Evolutionary conservation across 2,113 vertebrate genomes (phyloP), one percentile per base, ranked within the genome.

Genomic region (Apus apus): DNA sequence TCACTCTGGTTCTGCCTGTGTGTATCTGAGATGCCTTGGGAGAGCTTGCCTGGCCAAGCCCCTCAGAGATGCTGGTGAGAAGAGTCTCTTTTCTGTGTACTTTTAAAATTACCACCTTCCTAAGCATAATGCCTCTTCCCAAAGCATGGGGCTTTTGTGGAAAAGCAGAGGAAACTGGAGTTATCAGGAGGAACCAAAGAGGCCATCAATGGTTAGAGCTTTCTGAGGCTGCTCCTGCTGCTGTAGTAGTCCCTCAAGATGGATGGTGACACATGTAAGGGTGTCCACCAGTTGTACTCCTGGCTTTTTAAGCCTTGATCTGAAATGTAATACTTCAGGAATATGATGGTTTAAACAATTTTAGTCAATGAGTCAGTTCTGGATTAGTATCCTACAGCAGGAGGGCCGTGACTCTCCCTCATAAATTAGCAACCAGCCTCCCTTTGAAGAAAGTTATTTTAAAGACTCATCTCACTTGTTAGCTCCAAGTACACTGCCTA

Each of bases 311-410:
- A 93, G 32, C 68, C 86, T 66, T 32, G 4, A 32, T 67, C 86
- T 72, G 94, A 95, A 96, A 85, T 16, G 68, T 68, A 93, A 93
- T 75, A 62, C 93, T 93, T 92, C 29, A 90, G 89, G 90, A 97
- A 93, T 89, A 95, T 7, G 57, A 84, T 65, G 61, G 90, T 93
- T 94, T 93, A 84, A 75, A 95, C 96, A 94, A 81, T 87, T 95
- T 94, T 94, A 97, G 94, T 64, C 78, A 91, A 70, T 97, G 96
- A 97, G 95, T 97, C 94, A 96, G 75, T 89, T 89, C 91, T 26
- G 61, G 90, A 91, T 95, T 85, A 97, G 51, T 87, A 85, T 34
- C 74, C 93, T 64, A 27, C 92, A 76, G 85, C 50, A 17, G 81
- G 92, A 94, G 87, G 70, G 75, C 34, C 74, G 83, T 67, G 57